Conservation (phyloP, 2,888 invertebrate genomes). For the Sipunculus nudus region DNA sequence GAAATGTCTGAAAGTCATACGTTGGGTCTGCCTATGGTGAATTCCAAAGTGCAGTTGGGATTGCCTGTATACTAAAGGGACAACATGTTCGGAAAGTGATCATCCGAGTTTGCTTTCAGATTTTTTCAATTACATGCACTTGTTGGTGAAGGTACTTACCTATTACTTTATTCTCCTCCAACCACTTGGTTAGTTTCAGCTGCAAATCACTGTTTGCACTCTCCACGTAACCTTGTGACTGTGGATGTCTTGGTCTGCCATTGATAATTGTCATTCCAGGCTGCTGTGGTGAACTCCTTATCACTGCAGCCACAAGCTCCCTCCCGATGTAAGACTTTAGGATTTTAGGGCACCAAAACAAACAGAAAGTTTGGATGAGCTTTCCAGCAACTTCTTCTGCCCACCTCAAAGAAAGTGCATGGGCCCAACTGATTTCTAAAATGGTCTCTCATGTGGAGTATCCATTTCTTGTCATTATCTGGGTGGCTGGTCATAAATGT, state of each 20-base stretch:
- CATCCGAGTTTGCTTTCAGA: too few species aligned
- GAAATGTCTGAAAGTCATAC: too few species aligned
- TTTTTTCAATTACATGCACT: too few species aligned
- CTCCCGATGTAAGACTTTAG: neutral
- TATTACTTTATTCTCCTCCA: neutral
- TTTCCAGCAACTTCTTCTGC: neutral
- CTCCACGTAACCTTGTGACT: neutral
- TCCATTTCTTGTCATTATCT: neutral
- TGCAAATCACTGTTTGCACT: neutral
- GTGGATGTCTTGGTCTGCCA: neutral
- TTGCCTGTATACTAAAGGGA: too few species aligned
- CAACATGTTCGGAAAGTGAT: too few species aligned
- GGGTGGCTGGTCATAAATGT: neutral
- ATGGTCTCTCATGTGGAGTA: neutral
- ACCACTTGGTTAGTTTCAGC: neutral
- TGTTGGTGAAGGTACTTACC: too few species aligned
- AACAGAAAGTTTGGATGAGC: neutral
- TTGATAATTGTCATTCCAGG: too few species aligned
- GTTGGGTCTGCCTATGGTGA: too few species aligned
- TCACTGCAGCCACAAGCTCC: neutral
- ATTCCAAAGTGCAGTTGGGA: too few species aligned
- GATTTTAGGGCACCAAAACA: slow-evolving; percentile 1
- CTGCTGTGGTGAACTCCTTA: neutral
- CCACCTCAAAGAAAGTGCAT: too few species aligned
- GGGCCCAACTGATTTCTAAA: neutral